Percentiles rank a stretch among this genome's conserved stretches.
Evolutionary conservation across 1,140 invertebrate genomes (phyloP).

Genomic region (Hyles vespertilio): DNA sequence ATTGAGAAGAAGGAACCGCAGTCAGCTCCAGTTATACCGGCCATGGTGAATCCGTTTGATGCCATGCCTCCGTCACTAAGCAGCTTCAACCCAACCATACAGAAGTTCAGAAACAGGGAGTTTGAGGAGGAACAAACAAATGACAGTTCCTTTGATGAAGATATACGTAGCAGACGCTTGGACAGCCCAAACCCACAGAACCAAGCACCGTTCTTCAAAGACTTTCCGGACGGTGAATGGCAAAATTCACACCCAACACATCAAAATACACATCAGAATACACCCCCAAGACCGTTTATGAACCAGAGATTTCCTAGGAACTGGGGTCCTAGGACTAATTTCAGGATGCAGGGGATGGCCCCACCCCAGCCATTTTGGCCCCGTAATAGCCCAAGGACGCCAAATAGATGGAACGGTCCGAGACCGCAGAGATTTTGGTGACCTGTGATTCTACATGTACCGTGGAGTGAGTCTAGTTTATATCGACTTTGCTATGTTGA

Average conservation of each 20-base stretch:
- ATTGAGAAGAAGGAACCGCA: slow-evolving; percentile 11
- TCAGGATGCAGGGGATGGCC: slow-evolving; percentile 29
- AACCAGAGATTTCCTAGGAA: slow-evolving; percentile 56
- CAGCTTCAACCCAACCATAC: slow-evolving; percentile 35
- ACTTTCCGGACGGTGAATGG: slow-evolving; percentile 37
- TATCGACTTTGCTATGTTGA: too few relatives aligned
- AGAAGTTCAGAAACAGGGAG: slow-evolving; percentile 17
- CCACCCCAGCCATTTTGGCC: slow-evolving; percentile 43
- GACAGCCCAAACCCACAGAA: too few relatives aligned
- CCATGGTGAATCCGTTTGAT: slow-evolving; percentile 53
- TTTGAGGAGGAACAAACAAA: slow-evolving; percentile 1
- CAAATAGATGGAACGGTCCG: slow-evolving; percentile 49
- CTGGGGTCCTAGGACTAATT: slow-evolving; percentile 51
- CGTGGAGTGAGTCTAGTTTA: too few relatives aligned
- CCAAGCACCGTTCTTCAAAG: slow-evolving; percentile 17
- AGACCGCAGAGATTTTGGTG: slow-evolving; percentile 58
- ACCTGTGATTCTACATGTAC: slow-evolving; percentile 11
- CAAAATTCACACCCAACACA: slow-evolving; percentile 12
- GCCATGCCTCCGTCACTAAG: slow-evolving; percentile 50
- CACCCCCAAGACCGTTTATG: slow-evolving; percentile 29
- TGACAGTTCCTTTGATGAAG: too few relatives aligned
- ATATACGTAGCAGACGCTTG: too few relatives aligned
- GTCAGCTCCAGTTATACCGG: slow-evolving; percentile 32
- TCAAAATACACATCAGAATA: too few relatives aligned
- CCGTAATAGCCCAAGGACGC: slow-evolving; percentile 40